phyloP scores from a whole-genome alignment of 1,140 invertebrate species.

The Halesus radiatus region DNA sequence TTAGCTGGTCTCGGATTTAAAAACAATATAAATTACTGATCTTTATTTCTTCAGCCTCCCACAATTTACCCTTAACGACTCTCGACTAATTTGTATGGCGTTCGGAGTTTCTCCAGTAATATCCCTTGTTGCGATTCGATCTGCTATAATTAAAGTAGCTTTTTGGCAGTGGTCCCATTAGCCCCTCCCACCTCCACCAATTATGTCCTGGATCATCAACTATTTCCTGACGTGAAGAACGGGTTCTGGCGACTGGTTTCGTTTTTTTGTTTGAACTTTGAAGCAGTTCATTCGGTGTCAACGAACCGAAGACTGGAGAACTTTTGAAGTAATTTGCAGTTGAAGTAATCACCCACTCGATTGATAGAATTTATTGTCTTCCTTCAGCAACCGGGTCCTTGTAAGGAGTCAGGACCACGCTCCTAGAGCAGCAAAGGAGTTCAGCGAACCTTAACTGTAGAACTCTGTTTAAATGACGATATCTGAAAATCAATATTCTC shows the following conservation, averaged over 20 bases:
- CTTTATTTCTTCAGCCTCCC: too few species aligned
- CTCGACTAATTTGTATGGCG: too few species aligned
- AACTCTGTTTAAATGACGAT: background rate
- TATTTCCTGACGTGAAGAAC: background rate
- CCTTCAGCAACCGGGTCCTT: background rate
- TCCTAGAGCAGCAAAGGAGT: background rate
- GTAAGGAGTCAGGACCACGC: background rate
- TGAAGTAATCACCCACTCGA: background rate
- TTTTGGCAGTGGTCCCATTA: background rate
- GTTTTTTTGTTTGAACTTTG: background rate
- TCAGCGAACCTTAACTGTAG: background rate
- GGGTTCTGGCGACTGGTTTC: background rate
- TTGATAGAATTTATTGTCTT: background rate
- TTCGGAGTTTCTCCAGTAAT: too few species aligned
- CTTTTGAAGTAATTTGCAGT: too few species aligned
- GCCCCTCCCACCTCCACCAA: background rate
- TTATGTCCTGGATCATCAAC: background rate
- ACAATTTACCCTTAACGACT: too few species aligned
- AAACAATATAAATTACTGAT: too few species aligned
- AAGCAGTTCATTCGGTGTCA: background rate
- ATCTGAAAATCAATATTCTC: too few species aligned
- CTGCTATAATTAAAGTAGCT: too few species aligned
- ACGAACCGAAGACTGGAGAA: background rate
- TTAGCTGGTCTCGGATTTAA: too few species aligned
- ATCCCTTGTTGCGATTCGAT: too few species aligned